Conservation (phyloP, 2,113 vertebrate genomes). For the Lycaon pictus region DNA sequence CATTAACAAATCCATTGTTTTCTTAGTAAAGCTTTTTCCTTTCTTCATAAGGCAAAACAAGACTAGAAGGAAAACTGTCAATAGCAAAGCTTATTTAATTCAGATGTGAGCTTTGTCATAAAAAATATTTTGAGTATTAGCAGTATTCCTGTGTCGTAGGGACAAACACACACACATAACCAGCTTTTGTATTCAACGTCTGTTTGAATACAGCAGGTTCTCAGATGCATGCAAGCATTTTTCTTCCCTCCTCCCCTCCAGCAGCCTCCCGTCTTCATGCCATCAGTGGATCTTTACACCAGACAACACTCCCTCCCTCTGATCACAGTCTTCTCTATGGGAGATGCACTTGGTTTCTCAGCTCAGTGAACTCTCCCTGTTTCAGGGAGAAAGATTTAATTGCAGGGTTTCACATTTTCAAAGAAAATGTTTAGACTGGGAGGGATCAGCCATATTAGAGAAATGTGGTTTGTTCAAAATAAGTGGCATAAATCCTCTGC, state of each 20-base stretch:
- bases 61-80: neutral
- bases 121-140: neutral
- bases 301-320: neutral
- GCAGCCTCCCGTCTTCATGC: neutral
- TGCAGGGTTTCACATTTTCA: conserved; percentile 67
- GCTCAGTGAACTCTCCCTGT: conserved; percentile 54
- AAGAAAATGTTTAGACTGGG: conserved; percentile 80
- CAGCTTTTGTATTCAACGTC: neutral
- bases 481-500: conserved; percentile 51
- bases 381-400: conserved; percentile 66
- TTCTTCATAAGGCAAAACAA: conserved; percentile 29
- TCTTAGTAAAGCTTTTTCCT: neutral
- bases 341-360: conserved; percentile 41
- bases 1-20: conserved; percentile 26
- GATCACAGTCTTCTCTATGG: conserved; percentile 1
- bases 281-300: neutral
- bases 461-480: conserved; percentile 65
- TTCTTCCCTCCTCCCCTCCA: neutral
- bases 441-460: conserved; percentile 69
- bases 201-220: neutral
- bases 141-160: neutral
- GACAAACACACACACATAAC: neutral
- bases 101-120: neutral
- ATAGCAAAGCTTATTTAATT: neutral
- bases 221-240: neutral